Percentiles rank a stretch among this genome's conserved stretches.
These are phyloP conservation scores for Puma concolor DNA, from an alignment of 2,113 vertebrate genomes.

Conservation along the genomic window DNA sequence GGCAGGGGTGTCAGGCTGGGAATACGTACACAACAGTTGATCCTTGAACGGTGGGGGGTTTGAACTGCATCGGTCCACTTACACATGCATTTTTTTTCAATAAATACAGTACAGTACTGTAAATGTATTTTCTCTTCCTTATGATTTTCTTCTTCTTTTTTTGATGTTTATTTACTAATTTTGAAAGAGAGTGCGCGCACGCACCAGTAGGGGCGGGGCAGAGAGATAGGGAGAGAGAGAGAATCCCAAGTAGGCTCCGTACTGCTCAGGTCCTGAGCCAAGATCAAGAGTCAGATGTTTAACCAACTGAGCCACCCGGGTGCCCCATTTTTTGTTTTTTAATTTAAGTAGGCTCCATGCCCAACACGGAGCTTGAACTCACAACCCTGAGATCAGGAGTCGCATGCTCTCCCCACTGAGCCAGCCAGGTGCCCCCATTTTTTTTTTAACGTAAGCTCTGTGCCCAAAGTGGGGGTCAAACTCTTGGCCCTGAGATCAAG, in stretches of 20 bases:
- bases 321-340: too few relatives aligned
- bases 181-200: too few relatives aligned
- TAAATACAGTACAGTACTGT: not conserved
- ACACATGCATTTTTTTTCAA: not conserved
- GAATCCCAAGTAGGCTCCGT: too few relatives aligned
- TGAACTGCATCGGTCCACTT: not conserved
- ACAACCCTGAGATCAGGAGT: not conserved
- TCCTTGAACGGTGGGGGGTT: not conserved
- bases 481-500: not conserved
- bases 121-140: not conserved
- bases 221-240: too few relatives aligned
- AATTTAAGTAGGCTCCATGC: not conserved
- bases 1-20: not conserved
- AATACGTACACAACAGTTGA: not conserved
- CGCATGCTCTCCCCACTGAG: not conserved
- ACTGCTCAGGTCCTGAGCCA: too few relatives aligned
- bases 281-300: too few relatives aligned
- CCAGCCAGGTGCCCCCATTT: not conserved
- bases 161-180: not conserved
- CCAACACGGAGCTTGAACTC: accelerated
- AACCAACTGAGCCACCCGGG: too few relatives aligned
- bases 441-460: not conserved
- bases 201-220: too few relatives aligned
- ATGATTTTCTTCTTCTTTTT: not conserved
- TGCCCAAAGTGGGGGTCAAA: not conserved